These are phyloP conservation scores for Rhincodon typus DNA, from an alignment of 2,797 vertebrate species.

Conservation along the genomic window DNA sequence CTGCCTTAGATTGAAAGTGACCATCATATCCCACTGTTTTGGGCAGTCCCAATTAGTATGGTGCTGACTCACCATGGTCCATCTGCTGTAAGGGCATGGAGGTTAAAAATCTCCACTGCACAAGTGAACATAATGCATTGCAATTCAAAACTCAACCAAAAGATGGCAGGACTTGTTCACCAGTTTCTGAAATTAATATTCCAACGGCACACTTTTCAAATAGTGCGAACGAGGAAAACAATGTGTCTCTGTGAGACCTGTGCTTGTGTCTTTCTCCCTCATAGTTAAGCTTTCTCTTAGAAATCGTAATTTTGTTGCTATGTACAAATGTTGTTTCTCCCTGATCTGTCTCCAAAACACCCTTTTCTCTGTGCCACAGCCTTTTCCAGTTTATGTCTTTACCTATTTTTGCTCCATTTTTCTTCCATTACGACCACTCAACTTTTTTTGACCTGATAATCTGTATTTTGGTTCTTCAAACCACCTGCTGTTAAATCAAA, in stretches of 20 bases:
- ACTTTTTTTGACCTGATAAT: not conserved
- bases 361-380: not conserved
- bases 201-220: not conserved
- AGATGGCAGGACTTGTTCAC: not conserved
- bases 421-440: not conserved
- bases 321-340: too few species aligned
- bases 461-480: not conserved
- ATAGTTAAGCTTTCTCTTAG: not conserved
- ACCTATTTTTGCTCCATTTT: not conserved
- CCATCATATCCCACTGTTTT: too few species aligned
- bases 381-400: not conserved
- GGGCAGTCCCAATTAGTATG: too few species aligned
- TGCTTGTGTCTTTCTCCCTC: not conserved
- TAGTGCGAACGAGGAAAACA: not conserved
- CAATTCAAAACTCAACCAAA: not conserved
- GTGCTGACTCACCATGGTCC: too few species aligned
- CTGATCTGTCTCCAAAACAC: not conserved
- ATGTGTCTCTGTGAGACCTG: not conserved
- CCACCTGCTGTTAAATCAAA: not conserved
- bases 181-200: conserved; percentile 9
- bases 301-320: not conserved
- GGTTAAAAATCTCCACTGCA: too few species aligned
- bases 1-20: too few species aligned
- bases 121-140: not conserved
- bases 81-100: too few species aligned